Percentiles rank a stretch among this genome's conserved stretches.
phyloP scores from a whole-genome alignment of 2,797 vertebrate species.

The Otus scops region DNA sequence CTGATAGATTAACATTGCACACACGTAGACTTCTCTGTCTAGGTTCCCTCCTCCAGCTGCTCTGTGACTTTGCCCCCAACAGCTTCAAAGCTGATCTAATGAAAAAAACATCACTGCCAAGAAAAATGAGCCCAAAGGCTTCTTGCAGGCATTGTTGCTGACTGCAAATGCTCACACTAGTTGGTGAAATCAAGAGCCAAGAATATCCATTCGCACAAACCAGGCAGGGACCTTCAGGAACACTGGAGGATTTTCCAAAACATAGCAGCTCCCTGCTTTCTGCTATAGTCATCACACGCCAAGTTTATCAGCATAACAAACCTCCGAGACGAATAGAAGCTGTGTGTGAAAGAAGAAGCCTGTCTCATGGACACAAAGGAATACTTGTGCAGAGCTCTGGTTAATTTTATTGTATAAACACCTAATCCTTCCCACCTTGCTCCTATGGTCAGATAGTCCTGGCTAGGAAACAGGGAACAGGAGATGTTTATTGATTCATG shows the following conservation, averaged over 20 bases:
- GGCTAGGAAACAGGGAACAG: neutral
- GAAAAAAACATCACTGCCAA: constrained; percentile 32
- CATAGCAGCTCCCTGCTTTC: constrained; percentile 44
- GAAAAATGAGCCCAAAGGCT: constrained; percentile 29
- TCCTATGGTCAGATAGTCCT: neutral
- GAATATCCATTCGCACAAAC: neutral
- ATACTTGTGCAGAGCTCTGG: constrained; percentile 13
- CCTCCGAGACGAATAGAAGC: neutral
- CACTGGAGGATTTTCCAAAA: constrained; percentile 37
- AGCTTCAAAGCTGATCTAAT: constrained; percentile 58
- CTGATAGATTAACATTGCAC: neutral
- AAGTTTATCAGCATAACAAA: constrained; percentile 61
- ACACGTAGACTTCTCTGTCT: neutral
- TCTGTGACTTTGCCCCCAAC: constrained; percentile 41
- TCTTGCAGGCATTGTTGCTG: constrained; percentile 12
- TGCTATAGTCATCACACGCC: constrained; percentile 33
- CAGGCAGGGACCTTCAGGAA: constrained; percentile 29
- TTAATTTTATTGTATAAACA: constrained; percentile 45
- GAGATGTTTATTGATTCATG: neutral
- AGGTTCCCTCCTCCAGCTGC: constrained; percentile 37
- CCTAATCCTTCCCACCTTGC: constrained; percentile 35
- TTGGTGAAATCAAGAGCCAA: constrained; percentile 21
- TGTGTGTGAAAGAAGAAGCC: constrained; percentile 22
- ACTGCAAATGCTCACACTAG: constrained; percentile 2
- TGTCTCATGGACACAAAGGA: constrained; percentile 48